These are phyloP conservation scores for Sitophilus oryzae DNA, from an alignment of 1,140 invertebrate genomes.

Conservation along the genomic window DNA sequence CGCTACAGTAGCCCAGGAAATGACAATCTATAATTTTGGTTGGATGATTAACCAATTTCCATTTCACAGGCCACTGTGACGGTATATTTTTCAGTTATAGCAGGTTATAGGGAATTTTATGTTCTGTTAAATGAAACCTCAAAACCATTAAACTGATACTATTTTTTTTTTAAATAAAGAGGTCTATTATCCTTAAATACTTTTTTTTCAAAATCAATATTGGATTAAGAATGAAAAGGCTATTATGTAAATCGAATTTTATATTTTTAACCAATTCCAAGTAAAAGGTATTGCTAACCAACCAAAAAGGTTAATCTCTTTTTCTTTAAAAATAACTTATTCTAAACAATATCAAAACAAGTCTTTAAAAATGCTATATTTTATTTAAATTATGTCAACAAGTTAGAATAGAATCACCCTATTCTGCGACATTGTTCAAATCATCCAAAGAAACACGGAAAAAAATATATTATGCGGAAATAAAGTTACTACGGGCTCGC, in stretches of 20 bases:
- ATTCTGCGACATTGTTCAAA: slow-evolving; percentile 25
- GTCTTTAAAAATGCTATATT: slow-evolving; percentile 37
- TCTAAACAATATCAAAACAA: slow-evolving; percentile 40
- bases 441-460: slow-evolving; percentile 10
- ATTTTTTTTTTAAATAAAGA: too few relatives aligned
- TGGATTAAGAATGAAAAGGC: slow-evolving; percentile 30
- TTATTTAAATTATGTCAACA: slow-evolving; percentile 36
- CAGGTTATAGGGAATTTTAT: too few relatives aligned
- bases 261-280: slow-evolving; percentile 34
- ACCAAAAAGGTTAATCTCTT: slow-evolving; percentile 16
- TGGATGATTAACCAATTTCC: too few relatives aligned
- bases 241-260: slow-evolving; percentile 25
- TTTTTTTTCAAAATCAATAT: too few relatives aligned
- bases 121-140: too few relatives aligned
- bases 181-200: too few relatives aligned
- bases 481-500: too few relatives aligned
- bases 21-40: too few relatives aligned
- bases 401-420: slow-evolving; percentile 29
- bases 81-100: too few relatives aligned
- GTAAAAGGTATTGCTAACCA: slow-evolving; percentile 34
- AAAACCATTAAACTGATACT: too few relatives aligned
- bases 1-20: too few relatives aligned
- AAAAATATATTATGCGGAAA: slow-evolving; percentile 8
- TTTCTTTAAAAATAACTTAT: slow-evolving; percentile 30
- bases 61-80: too few relatives aligned